Evolutionary conservation across 2,113 vertebrate species (phyloP), one percentile per base, ranked within the genome.

Genomic region (Edolisoma coerulescens): DNA sequence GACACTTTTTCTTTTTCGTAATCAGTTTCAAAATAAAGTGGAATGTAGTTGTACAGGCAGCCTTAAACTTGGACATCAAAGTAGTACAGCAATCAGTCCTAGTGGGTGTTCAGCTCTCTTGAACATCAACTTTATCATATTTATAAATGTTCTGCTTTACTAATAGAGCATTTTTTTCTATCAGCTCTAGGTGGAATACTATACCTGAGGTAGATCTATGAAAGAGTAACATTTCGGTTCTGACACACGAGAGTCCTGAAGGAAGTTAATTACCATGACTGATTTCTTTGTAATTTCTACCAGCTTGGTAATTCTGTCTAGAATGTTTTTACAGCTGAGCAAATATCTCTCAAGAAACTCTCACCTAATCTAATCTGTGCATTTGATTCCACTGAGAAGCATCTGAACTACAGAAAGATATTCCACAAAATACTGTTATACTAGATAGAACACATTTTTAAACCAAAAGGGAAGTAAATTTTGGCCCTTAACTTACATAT

Each of bases 81-180:
- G 57, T 73, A 91, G 85, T 79, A 75, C 33, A 86, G 90, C 84
- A 93, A 76, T 77, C 84, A 75, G 52, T 65, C 41, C 70, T 63
- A 84, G 27, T 65, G 92, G 79, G 76, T 15, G 4, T 94, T 91
- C 76, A 64, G 32, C 52, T 90, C 80, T 97, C 95, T 84, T 16
- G 32, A 95, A 79, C 76, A 37, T 94, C 94, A 89, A 35, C 52
- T 86, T 95, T 57, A 92, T 90, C 76, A 89, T 97, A 86, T 97
- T 97, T 96, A 73, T 92, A 97, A 88, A 90, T 76, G 50, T 75
- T 97, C 94, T 92, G 56, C 49, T 97, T 96, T 96, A 73, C 83
- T 96, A 97, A 95, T 69, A 92, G 53, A 94, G 75, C 57, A 91
- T 92, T 96, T 97, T 77, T 95, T 97, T 91, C 75, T 64, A 60